These are phyloP conservation scores for Syngnathus floridae DNA, from an alignment of 2,113 vertebrate genomes.

Conservation along the genomic window DNA sequence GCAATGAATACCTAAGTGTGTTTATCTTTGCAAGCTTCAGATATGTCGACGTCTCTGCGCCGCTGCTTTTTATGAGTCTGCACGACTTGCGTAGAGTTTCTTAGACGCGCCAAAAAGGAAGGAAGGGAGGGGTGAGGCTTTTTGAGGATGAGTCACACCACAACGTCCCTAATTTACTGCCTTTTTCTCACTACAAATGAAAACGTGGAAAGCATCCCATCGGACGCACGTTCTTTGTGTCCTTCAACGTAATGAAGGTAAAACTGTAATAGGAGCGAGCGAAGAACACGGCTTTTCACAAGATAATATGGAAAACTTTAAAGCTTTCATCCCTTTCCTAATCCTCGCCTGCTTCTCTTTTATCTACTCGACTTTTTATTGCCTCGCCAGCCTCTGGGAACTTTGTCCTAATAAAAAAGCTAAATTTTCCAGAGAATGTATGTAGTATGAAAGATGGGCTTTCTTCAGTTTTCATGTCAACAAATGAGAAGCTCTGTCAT, in stretches of 20 bases:
- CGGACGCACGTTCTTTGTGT: conserved; percentile 20
- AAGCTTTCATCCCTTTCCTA: conserved; percentile 72
- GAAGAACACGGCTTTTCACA: conserved; percentile 69
- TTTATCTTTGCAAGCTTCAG: conserved; percentile 74
- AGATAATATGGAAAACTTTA: conserved; percentile 78
- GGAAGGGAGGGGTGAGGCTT: conserved; percentile 14
- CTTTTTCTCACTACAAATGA: neutral
- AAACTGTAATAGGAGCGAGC: conserved; percentile 55
- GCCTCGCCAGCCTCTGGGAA: conserved; percentile 73
- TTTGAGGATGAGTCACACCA: conserved; percentile 37
- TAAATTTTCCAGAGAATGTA: neutral
- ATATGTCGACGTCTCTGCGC: conserved; percentile 71
- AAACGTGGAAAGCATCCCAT: neutral
- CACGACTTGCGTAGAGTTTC: conserved; percentile 57
- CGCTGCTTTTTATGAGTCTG: conserved; percentile 70
- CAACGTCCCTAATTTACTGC: conserved; percentile 47
- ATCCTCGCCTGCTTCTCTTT: conserved; percentile 69
- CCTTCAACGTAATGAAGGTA: conserved; percentile 65
- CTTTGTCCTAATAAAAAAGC: conserved; percentile 70
- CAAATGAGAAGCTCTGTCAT: too few species aligned
- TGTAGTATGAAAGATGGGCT: neutral
- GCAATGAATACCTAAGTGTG: conserved; percentile 74
- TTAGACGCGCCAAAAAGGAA: conserved; percentile 61
- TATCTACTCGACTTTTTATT: conserved; percentile 77
- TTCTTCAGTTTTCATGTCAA: neutral